These are phyloP conservation scores for Euspilapteryx auroguttella DNA, from an alignment of 2,888 invertebrate genomes.

Conservation along the genomic window DNA sequence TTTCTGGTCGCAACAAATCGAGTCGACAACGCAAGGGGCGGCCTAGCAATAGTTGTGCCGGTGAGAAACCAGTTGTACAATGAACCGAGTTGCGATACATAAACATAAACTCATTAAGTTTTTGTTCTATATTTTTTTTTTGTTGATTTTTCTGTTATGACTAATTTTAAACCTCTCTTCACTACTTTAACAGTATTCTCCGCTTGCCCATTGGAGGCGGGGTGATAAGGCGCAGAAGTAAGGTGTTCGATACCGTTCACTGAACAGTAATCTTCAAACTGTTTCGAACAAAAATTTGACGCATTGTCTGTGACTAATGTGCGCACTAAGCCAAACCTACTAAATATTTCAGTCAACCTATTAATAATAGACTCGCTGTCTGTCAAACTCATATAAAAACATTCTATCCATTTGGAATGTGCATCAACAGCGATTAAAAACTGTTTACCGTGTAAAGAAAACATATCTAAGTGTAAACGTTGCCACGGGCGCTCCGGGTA, in stretches of 20 bases:
- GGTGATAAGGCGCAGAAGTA: constrained; percentile 7
- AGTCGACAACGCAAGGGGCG: constrained; percentile 6
- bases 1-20: constrained; percentile 5
- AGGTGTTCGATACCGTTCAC: constrained; percentile 8
- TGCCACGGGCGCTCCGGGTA: constrained; percentile 4
- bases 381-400: constrained; percentile 5
- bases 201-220: constrained; percentile 8
- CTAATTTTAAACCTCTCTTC: constrained; percentile 8
- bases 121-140: constrained; percentile 1
- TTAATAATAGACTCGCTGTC: constrained; percentile 3
- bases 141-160: constrained; percentile 2
- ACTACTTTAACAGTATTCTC: constrained; percentile 9
- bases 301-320: constrained; percentile 9
- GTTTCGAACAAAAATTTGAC: constrained; percentile 6
- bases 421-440: constrained; percentile 8
- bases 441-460: constrained; percentile 1
- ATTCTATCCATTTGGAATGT: constrained; percentile 7
- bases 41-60: constrained; percentile 8
- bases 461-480: constrained; percentile 8
- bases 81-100: constrained; percentile 7
- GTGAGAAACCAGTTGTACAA: constrained; percentile 7
- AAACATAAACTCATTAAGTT: constrained; percentile 8
- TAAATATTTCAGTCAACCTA: constrained; percentile 6
- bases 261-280: constrained; percentile 6
- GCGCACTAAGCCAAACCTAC: constrained; percentile 6